phyloP scores from a whole-genome alignment of 1,140 invertebrate genomes.

The Rhagoletis pomonella region DNA sequence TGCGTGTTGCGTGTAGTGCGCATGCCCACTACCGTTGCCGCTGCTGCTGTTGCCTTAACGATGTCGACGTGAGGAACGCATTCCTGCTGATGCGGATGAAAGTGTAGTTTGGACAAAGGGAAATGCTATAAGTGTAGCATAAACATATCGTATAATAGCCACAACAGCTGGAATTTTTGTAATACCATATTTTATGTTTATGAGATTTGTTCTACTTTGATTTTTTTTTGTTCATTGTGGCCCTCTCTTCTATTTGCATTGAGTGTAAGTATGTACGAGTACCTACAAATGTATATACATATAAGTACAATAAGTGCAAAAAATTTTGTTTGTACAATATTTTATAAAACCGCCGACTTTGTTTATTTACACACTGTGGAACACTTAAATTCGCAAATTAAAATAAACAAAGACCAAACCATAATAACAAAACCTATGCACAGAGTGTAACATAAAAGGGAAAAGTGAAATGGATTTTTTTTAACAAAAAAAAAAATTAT shows the following conservation, averaged over 20 bases:
- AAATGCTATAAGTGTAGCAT: neutral
- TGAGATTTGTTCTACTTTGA: neutral
- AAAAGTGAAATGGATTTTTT: neutral
- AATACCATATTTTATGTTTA: too few species aligned
- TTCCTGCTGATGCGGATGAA: neutral
- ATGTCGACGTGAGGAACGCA: too few species aligned
- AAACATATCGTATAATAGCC: neutral
- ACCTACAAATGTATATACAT: too few species aligned
- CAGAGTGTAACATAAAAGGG: neutral
- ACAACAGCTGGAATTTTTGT: constrained; percentile 1
- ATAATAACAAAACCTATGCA: neutral
- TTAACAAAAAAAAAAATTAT: neutral
- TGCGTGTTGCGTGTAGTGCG: neutral
- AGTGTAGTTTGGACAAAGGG: neutral
- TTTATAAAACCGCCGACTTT: neutral
- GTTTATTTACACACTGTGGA: neutral
- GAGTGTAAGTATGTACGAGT: neutral
- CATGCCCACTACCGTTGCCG: neutral
- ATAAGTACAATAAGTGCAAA: too few species aligned
- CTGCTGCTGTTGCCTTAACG: neutral
- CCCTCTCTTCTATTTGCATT: neutral
- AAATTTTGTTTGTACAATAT: too few species aligned
- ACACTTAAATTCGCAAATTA: neutral
- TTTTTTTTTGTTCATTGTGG: neutral
- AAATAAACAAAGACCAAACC: constrained; percentile 5